Conservation (phyloP, 2,113 vertebrate species). For the Phalacrocorax carbo region DNA sequence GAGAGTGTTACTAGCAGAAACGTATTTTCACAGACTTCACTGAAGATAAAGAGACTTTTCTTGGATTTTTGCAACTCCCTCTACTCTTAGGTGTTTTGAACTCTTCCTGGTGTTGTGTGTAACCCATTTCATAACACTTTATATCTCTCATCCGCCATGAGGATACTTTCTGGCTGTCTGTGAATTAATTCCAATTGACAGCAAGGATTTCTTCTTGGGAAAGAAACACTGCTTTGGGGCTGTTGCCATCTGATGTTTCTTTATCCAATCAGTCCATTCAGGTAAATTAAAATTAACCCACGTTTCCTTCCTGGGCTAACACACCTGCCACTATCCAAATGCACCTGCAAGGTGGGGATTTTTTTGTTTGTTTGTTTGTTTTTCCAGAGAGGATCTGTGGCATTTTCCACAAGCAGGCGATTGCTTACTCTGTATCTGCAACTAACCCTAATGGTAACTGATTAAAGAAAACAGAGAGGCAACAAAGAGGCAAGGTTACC, state of each 20-base stretch:
- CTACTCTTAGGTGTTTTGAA: background rate
- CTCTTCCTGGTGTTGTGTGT: background rate
- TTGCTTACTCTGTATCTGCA: background rate
- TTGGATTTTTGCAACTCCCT: background rate
- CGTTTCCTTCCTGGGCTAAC: background rate
- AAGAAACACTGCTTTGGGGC: background rate
- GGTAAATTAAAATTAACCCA: background rate
- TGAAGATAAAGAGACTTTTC: background rate
- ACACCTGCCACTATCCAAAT: background rate
- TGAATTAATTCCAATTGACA: background rate
- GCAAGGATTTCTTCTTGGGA: background rate
- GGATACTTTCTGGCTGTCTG: background rate
- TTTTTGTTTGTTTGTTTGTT: background rate
- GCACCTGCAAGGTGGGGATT: fast-evolving
- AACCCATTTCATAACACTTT: background rate
- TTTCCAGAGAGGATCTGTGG: background rate
- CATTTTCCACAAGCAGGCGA: background rate
- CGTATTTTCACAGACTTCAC: background rate
- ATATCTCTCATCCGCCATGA: background rate
- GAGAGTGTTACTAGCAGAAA: background rate
- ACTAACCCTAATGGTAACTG: background rate
- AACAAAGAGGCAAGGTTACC: background rate
- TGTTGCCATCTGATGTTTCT: background rate
- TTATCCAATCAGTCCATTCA: background rate
- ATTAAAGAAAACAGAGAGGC: background rate